These are phyloP conservation scores for Erythrolamprus reginae DNA, from an alignment of 2,113 vertebrate species.

Conservation along the genomic window DNA sequence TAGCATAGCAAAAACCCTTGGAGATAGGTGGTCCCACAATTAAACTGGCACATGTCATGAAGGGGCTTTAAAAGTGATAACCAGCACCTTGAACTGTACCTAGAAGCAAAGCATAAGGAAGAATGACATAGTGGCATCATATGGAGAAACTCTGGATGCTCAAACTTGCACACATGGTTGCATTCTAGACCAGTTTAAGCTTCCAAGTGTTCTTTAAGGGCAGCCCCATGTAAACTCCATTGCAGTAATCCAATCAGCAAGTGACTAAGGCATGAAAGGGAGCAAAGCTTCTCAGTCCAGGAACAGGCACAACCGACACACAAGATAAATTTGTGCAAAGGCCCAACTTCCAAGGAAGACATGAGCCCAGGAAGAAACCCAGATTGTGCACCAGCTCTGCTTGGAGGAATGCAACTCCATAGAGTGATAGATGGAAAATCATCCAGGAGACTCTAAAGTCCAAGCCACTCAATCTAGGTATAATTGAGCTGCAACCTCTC, in stretches of 20 bases:
- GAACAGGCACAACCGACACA: not conserved
- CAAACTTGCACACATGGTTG: not conserved
- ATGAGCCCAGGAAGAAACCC: not conserved
- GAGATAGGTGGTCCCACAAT: not conserved
- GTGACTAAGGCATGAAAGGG: not conserved
- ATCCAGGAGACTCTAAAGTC: not conserved
- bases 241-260: not conserved
- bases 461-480: not conserved
- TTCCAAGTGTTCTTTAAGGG: not conserved
- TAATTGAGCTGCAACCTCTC: not conserved
- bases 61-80: not conserved
- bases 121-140: not conserved
- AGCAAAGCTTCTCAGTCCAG: not conserved
- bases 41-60: not conserved
- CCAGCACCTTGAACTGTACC: not conserved
- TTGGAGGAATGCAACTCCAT: not conserved
- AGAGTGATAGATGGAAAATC: not conserved
- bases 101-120: not conserved
- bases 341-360: not conserved
- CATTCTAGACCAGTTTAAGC: not conserved
- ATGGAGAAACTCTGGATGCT: not conserved
- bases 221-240: not conserved
- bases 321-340: not conserved
- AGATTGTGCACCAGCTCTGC: not conserved
- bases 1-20: not conserved